Conservation (phyloP, 2,888 invertebrate genomes). For the Zelleria hepariella region DNA sequence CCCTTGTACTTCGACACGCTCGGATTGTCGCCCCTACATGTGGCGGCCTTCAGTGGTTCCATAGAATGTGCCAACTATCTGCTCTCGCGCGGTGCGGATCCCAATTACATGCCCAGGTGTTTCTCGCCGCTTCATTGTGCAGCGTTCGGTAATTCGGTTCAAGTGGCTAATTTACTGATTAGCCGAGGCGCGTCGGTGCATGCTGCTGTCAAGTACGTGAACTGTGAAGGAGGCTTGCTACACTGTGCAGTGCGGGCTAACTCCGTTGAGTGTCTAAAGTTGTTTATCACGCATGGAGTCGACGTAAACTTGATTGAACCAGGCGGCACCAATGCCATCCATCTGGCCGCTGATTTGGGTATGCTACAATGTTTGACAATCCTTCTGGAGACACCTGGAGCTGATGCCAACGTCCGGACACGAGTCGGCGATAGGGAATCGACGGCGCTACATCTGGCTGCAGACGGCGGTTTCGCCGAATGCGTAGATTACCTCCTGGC, state of each 20-base stretch:
- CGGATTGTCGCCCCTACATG: slow-evolving; percentile 82
- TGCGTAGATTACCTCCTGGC: slow-evolving; percentile 82
- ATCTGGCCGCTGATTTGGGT: slow-evolving; percentile 85
- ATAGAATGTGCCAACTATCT: slow-evolving; percentile 78
- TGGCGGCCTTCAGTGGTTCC: slow-evolving; percentile 85
- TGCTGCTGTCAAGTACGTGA: slow-evolving; percentile 75
- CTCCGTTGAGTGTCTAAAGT: slow-evolving; percentile 82
- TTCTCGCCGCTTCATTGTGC: slow-evolving; percentile 91
- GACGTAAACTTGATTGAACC: slow-evolving; percentile 82
- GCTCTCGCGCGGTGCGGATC: slow-evolving; percentile 77
- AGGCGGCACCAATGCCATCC: slow-evolving; percentile 84
- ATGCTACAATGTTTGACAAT: slow-evolving; percentile 82
- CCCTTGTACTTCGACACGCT: slow-evolving; percentile 79
- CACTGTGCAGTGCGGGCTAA: slow-evolving; percentile 91
- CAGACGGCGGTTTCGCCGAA: slow-evolving; percentile 88
- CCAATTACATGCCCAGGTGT: slow-evolving; percentile 78
- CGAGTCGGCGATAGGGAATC: slow-evolving; percentile 80
- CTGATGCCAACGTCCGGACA: slow-evolving; percentile 79
- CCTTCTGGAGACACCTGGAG: slow-evolving; percentile 80
- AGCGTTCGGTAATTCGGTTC: slow-evolving; percentile 88
- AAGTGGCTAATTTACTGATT: slow-evolving; percentile 84
- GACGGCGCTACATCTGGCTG: slow-evolving; percentile 87
- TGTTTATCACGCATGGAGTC: slow-evolving; percentile 82
- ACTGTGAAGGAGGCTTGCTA: slow-evolving; percentile 82
- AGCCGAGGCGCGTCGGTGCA: slow-evolving; percentile 79